These are phyloP conservation scores for Micropterix aruncella DNA, from an alignment of 2,888 invertebrate genomes.

Conservation along the genomic window DNA sequence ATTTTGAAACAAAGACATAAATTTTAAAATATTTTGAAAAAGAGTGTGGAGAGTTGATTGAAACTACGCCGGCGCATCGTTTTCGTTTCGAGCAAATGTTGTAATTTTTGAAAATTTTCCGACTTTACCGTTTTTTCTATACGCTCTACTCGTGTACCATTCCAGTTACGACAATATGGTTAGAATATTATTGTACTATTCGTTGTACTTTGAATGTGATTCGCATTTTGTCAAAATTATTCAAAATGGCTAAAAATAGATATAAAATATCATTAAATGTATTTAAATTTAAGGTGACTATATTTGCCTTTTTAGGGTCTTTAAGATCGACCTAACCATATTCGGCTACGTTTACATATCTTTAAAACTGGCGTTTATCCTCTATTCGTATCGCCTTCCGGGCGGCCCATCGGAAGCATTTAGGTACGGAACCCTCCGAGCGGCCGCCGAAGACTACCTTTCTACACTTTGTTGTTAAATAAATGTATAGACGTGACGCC, in stretches of 20 bases:
- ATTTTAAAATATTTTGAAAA: too few relatives aligned
- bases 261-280: constrained; percentile 7
- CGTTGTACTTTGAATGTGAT: constrained; percentile 3
- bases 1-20: neutral
- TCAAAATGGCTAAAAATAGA: constrained; percentile 6
- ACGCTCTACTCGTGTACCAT: constrained; percentile 7
- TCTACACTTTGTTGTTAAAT: too few relatives aligned
- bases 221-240: constrained; percentile 5
- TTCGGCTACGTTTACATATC: neutral
- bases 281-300: constrained; percentile 7
- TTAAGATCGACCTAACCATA: too few relatives aligned
- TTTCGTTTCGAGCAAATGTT: neutral
- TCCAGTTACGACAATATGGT: constrained; percentile 12
- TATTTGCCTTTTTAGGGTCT: constrained; percentile 11
- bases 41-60: too few relatives aligned
- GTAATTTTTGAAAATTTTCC: neutral
- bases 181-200: constrained; percentile 3
- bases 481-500: too few relatives aligned
- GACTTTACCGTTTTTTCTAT: neutral
- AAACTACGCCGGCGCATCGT: neutral
- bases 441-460: too few relatives aligned
- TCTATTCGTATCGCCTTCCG: neutral
- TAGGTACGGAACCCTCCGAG: too few relatives aligned
- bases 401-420: neutral
- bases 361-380: neutral